Base-by-base conservation (phyloP, 2,113 vertebrate genomes). In the Hucho hucho region DNA sequence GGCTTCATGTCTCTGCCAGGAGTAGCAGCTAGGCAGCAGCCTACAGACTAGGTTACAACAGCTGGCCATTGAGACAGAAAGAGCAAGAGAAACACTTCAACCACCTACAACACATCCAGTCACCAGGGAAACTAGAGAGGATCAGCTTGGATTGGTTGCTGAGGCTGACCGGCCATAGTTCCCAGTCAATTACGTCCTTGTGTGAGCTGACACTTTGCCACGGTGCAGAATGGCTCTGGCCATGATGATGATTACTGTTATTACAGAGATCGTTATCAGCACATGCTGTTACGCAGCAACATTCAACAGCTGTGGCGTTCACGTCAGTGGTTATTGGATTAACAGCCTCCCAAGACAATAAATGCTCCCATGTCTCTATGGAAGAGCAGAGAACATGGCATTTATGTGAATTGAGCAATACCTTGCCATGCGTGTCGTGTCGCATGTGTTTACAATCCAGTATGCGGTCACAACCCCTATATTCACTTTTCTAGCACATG, bases 301-400 rank as follows among this genome's bases (percentile, higher is more conserved):
- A 70, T n/a, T 72, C 76, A 89, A 72, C 83, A 89, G 81, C 89
- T 90, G 87, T 12, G 46, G 76, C 70, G 65, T 66, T 69, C 49
- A 70, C 26, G 61, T 72, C 29, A 0, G 43, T 72, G 28, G 59
- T 56, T 75, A 74, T 80, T 70, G 53, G 56, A 37, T 69, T 25
- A 29, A 70, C 46, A 73, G n/a, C 12, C 69, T 69, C n/a, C 2
- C 25, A 49, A 59, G 64, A 64, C 77, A 18, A 53, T 16, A 14
- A 18, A 12, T 49, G 71, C 18, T 61, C 58, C 5, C 18, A 68
- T 70, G 58, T 69, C 73, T 79, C 56, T 46, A 46, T n/a, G 28
- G 64, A 66, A 46, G 69, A 49, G 58, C 49, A 53, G 70, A 72
- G 4, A 70, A 37, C n/a, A 49, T 2, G 20, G 24, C 14, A 68